Evolutionary conservation across 2,113 vertebrate species (phyloP).

Genomic region (Gila orcuttii): DNA sequence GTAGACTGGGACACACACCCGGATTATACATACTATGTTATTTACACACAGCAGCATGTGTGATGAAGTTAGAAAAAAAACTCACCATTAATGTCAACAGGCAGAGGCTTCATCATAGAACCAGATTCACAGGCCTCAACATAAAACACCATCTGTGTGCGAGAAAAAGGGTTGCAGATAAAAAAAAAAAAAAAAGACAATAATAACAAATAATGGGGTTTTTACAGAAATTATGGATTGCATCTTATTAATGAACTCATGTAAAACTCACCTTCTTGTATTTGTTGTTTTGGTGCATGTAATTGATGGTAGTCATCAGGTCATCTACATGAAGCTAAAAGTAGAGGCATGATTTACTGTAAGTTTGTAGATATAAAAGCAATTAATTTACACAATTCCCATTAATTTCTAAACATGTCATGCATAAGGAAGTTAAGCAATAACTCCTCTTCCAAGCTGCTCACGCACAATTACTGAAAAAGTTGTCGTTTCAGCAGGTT

Average conservation of each 20-base stretch:
- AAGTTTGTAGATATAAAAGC: not conserved
- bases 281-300: constrained; percentile 87
- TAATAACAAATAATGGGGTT: not conserved
- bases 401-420: constrained; percentile 12
- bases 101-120: constrained; percentile 94
- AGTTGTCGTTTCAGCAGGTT: constrained; percentile 3
- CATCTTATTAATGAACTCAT: not conserved
- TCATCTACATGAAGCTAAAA: constrained; percentile 85
- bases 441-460: not conserved
- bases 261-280: constrained; percentile 77
- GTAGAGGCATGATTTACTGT: constrained; percentile 34
- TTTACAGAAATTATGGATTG: not conserved
- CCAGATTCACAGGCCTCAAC: constrained; percentile 98
- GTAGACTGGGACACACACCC: constrained; percentile 78
- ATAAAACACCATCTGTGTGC: constrained; percentile 93
- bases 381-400: not conserved
- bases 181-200: not conserved
- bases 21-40: not conserved
- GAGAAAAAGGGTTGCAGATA: not conserved
- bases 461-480: not conserved
- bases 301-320: constrained; percentile 83
- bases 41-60: not conserved
- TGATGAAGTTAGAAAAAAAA: constrained; percentile 24
- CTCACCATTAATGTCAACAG: constrained; percentile 87
- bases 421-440: constrained; percentile 8